Percentiles rank a stretch among this genome's conserved stretches.
Conservation (phyloP, 2,113 vertebrate species). For the Proteles cristata region DNA sequence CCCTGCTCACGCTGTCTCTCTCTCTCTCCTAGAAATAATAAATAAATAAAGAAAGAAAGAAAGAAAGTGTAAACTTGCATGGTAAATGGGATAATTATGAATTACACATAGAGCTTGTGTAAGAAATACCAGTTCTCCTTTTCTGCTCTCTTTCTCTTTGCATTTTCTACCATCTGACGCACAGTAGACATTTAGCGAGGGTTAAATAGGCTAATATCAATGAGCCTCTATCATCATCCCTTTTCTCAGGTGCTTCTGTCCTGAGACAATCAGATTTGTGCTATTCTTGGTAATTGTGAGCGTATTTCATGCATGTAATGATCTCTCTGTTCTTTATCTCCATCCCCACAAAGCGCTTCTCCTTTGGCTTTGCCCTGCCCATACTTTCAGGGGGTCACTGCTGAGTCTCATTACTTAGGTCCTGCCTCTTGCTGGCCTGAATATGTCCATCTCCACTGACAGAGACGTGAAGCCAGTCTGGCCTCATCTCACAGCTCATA, state of each 20-base stretch:
- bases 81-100: background rate
- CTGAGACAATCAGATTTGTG: background rate
- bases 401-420: background rate
- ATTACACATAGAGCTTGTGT: background rate
- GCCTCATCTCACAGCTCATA: background rate
- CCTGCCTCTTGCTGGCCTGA: background rate
- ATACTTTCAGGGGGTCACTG: background rate
- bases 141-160: background rate
- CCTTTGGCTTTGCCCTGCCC: background rate
- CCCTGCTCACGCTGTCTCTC: no score
- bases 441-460: background rate
- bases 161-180: background rate
- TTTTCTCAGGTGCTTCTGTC: background rate
- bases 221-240: background rate
- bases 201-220: background rate
- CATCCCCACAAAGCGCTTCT: background rate
- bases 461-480: background rate
- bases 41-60: no score
- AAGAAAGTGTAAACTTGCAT: background rate
- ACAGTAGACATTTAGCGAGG: background rate
- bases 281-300: background rate
- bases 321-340: background rate
- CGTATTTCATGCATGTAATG: background rate
- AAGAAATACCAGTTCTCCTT: background rate
- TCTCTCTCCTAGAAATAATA: no score